phyloP scores from a whole-genome alignment of 2,113 vertebrate genomes.

The Uria lomvia region DNA sequence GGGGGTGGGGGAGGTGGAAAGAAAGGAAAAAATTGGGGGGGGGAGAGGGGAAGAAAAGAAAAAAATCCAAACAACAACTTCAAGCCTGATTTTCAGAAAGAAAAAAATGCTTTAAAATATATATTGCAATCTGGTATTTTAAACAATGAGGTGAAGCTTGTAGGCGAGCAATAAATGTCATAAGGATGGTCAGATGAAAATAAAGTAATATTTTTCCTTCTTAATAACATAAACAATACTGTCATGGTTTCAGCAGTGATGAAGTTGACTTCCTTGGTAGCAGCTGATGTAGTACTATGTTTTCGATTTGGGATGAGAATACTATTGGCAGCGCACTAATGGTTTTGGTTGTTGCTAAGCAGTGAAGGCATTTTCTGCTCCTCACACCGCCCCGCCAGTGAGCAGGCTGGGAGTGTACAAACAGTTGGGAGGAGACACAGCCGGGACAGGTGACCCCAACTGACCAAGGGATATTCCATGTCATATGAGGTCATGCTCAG shows the following conservation, averaged over 20 bases:
- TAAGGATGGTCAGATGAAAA: not conserved
- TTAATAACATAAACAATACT: not conserved
- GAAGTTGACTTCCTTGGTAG: not conserved
- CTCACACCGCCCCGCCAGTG: not conserved
- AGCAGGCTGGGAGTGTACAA: not conserved
- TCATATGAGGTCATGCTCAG: not conserved
- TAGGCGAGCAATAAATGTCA: not conserved
- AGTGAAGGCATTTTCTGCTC: not conserved
- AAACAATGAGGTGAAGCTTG: not conserved
- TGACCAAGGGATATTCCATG: not conserved
- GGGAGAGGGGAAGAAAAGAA: rapidly evolving
- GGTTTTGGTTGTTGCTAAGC: not conserved
- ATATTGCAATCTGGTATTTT: not conserved
- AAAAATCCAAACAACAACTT: not conserved
- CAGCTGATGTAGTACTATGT: not conserved
- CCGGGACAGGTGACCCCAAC: not conserved
- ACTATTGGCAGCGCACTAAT: not conserved
- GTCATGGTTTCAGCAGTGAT: not conserved
- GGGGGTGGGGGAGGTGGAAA: no score
- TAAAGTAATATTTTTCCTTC: not conserved
- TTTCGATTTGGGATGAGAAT: not conserved
- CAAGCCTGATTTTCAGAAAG: not conserved
- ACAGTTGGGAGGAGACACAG: not conserved
- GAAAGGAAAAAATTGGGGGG: no score
- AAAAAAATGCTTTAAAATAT: not conserved